A percentile compares a stretch with the other conserved stretches of the same genome.
phyloP scores from a whole-genome alignment of 2,888 invertebrate genomes.

The Ormyrus thymus region DNA sequence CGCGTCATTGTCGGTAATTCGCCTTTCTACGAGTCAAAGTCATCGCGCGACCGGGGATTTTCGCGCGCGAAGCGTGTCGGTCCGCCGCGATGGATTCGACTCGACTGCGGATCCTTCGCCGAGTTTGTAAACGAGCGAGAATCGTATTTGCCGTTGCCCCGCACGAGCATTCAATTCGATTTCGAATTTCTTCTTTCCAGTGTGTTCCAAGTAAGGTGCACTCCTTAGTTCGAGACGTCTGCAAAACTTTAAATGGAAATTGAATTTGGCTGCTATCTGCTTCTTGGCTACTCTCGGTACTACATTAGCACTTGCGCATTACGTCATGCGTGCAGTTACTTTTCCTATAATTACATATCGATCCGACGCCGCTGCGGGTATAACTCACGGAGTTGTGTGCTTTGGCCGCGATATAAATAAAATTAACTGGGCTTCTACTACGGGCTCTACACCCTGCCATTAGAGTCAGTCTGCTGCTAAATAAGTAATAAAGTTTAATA shows the following conservation, averaged over 20 bases:
- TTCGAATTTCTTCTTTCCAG: no score
- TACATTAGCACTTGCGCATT: neutral
- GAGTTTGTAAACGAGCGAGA: conserved; percentile 3
- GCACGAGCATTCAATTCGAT: no score
- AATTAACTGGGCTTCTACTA: neutral
- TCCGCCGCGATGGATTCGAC: neutral
- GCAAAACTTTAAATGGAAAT: no score
- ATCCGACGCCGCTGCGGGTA: neutral
- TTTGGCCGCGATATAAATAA: conserved; percentile 5
- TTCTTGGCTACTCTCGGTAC: no score
- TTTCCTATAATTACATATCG: neutral
- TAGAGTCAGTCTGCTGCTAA: no score
- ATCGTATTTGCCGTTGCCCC: neutral
- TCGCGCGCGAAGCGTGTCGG: neutral
- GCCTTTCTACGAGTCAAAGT: neutral
- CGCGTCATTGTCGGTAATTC: conserved; percentile 18
- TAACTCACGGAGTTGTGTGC: neutral
- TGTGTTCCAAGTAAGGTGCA: no score
- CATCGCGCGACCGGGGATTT: neutral
- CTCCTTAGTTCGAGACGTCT: no score
- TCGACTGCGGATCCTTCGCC: neutral
- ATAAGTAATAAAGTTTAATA: no score
- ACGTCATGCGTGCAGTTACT: conserved; percentile 2
- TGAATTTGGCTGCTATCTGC: no score
- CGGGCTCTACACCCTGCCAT: no score